Conservation (phyloP, 2,888 invertebrate species). For the Byasa hedistus region DNA sequence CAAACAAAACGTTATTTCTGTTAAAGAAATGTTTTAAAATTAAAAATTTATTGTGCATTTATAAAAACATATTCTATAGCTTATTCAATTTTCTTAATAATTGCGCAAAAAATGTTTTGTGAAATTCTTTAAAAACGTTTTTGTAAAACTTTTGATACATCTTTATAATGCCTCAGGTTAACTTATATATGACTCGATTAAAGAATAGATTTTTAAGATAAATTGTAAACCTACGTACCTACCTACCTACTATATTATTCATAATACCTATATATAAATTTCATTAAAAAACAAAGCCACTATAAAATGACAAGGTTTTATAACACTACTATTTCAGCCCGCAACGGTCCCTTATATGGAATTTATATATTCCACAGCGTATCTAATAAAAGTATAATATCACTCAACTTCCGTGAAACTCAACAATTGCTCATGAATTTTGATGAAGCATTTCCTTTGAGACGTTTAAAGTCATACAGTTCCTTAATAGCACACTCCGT, state of each 20-base stretch:
- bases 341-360: constrained; percentile 2
- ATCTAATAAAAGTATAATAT: constrained; percentile 25
- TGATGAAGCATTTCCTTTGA: constrained; percentile 25
- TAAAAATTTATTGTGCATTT: background rate
- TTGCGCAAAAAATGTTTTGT: too few relatives aligned
- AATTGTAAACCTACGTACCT: too few relatives aligned
- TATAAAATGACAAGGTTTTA: background rate
- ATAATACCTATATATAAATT: background rate
- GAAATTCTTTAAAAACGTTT: too few relatives aligned
- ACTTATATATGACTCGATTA: too few relatives aligned
- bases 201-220: too few relatives aligned
- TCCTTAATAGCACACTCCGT: constrained; percentile 8
- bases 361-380: background rate
- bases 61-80: too few relatives aligned
- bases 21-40: background rate
- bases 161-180: too few relatives aligned
- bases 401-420: constrained; percentile 23
- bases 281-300: background rate
- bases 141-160: too few relatives aligned
- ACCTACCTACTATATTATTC: background rate
- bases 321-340: background rate
- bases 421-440: constrained; percentile 27
- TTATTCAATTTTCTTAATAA: too few relatives aligned
- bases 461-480: constrained; percentile 24
- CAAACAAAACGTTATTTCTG: background rate